Base-by-base conservation (phyloP, 2,888 invertebrate species). In the Oscheius sp. region DNA sequence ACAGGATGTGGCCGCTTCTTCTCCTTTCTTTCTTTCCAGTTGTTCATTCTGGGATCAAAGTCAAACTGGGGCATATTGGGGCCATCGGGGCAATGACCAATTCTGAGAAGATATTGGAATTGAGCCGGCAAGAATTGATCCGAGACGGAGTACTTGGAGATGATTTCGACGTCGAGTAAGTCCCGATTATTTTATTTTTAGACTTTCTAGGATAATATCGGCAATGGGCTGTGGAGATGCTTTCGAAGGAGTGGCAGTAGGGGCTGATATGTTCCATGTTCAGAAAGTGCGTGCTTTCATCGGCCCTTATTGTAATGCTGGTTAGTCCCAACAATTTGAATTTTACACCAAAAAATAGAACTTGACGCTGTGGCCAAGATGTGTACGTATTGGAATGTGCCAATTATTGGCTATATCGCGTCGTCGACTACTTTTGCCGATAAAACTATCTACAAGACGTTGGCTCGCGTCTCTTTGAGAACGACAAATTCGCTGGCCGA, bases 371-470 rank as follows among this genome's bases (percentile, higher is more conserved):
- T 87, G n/a, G 80, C 83, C 3, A 87, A 88, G 69, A 87, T 87
- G 87, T 83, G 86, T 0, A 78, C 87, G 0, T 87, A 83, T 74
- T 87, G 87, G 86, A 87, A 87, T 73, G 79, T 87, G 58, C 87
- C 87, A 1, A 84, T 88, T 49, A 78, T 87, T 52, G 87, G 87
- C 25, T 87, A 87, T 78, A 87, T 87, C 84, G 85, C 87, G 9
- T 84, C 87, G 12, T 83, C 78, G 27, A 88, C 84, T 29, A 75
- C 76, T n/a, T 87, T 87, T 69, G 82, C 86, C 0, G 87, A 87
- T 68, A 87, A 87, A 66, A 77, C 78, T 21, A 76, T 87, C 35
- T 86, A 86, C 76, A 86, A 87, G 73, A 87, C 87, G 0, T 66
- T 87, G 68, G 84, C 87, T 1, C 75, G 87, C 56, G 85, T 87